Evolutionary conservation across 37 sponge, comb jelly and placozoan genomes (phyloP), one percentile per base, ranked within the genome.

Genomic region (Hexactinellida sp.): DNA sequence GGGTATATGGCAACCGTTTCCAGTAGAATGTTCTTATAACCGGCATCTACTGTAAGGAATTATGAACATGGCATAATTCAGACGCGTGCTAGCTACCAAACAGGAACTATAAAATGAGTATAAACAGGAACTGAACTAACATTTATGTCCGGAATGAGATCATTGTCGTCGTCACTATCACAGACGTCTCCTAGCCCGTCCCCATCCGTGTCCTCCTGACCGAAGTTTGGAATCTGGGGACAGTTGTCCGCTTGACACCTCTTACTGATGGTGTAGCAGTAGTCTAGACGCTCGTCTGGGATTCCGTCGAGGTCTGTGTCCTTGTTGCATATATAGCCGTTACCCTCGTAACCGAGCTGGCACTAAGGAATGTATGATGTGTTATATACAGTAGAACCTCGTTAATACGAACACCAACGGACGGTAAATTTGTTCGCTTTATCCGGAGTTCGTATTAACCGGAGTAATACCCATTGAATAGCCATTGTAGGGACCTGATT

Each of bases 231-330:
- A 0, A 86, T 47, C 0, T 54, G 9, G 0, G 88, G 90, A 85
- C 96, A 95, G 86, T 95, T 95, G 54, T 95, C 96, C 85, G 71
- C 83, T 0, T 36, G 38, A 82, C 93, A 92, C 37, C 82, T 55
- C 0, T 47, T 36, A 30, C 39, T 86, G 25, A 19, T 36, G 32
- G 92, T 89, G 54, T 89, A 93, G 21, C 88, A 86, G 21, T 52
- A 84, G 87, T 87, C 89, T 0, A 89, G 54, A 1, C 24, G 10
- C 13, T 39, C 54, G 87, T 95, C 89, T 23, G 93, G 91, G 1
- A 91, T 36, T 0, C 96, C 93, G 86, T 95, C 96, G 0, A 90
- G 41, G 39, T 95, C 96, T 36, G 86, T 85, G 84, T 90, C 91
- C 34, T 36, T 63, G 38, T 39, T 55, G 39, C 91, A 90, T 0